Base-by-base conservation (phyloP, 2,797 vertebrate species). In the Fratercula arctica region DNA sequence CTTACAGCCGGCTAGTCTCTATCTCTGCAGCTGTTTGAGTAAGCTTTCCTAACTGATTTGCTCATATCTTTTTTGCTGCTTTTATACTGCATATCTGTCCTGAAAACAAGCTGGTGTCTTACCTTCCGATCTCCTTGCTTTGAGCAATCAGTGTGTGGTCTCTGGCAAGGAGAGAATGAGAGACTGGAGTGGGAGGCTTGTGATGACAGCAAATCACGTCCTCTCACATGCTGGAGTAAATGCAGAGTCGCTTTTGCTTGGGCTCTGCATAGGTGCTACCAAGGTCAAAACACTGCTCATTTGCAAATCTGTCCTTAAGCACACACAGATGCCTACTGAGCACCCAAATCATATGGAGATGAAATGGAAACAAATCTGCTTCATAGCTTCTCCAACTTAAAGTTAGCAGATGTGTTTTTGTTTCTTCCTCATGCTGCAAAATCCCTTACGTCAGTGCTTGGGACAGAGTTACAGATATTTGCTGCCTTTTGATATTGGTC, bases 351-450 rank as follows among this genome's bases (percentile, higher is more conserved):
- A 88, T 91, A 93, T 77, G 90, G 94, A 94, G 85, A 77, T 87
- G 70, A 85, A 94, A 95, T 64, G 48, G 90, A 95, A 95, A 95
- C 94, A 96, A 95, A 95, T 95, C 89, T 96, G 87, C 51, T 90
- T 88, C 50, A 28, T 56, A 79, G 76, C n/a, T 83, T 72, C 45
- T 91, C 67, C 70, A 59, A 61, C 37, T 51, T 19, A 9, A 75
- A 87, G 78, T 85, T 90, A 92, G 60, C 72, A 94, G 87, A 70
- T 94, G 84, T 73, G 88, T 80, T 54, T 77, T 28, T 82, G n/a
- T 93, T 85, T 85, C 59, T 70, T 87, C 45, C 31, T 81, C n/a
- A 7, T 56, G 26, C 81, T 84, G 41, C 64, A 69, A 25, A 95
- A 86, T 96, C 45, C 29, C 41, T 76, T 84, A 46, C 13, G 12